Conservation (phyloP, 2,888 invertebrate species). For the Ectemnius lituratus region DNA sequence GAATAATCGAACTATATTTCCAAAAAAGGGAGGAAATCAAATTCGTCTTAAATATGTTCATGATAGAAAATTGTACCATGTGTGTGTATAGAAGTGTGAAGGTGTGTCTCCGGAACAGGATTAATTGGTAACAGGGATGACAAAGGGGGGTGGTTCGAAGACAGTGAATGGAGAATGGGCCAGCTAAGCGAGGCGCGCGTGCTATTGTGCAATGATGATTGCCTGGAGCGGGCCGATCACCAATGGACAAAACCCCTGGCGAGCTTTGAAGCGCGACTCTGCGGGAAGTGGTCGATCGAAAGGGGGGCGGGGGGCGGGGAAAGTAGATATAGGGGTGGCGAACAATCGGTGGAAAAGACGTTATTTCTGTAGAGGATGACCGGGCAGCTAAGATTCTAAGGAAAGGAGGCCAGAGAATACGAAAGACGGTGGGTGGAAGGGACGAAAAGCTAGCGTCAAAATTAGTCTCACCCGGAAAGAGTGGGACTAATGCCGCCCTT, state of each 20-base stretch:
- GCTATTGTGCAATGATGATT: slow-evolving; percentile 6
- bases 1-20: no score
- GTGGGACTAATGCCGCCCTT: slow-evolving; percentile 2
- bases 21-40: no score
- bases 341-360: slow-evolving; percentile 28
- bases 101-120: no score
- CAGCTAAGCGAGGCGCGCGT: no score
- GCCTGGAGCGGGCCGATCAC: background rate
- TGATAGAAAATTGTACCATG: no score
- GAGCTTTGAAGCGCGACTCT: background rate
- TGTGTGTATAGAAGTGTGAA: no score
- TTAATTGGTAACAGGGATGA: no score
- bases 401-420: slow-evolving; percentile 9
- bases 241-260: slow-evolving; percentile 7
- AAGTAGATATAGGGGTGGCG: background rate
- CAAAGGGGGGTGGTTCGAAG: no score
- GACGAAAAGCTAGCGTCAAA: slow-evolving; percentile 23
- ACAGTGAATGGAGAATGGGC: no score
- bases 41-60: no score
- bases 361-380: slow-evolving; percentile 24
- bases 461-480: slow-evolving; percentile 17
- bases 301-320: background rate
- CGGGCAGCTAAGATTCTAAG: slow-evolving; percentile 11
- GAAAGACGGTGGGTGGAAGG: background rate
- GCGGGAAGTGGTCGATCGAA: slow-evolving; percentile 3